Conservation (phyloP, 2,888 invertebrate species). For the Pasiphila rectangulata region DNA sequence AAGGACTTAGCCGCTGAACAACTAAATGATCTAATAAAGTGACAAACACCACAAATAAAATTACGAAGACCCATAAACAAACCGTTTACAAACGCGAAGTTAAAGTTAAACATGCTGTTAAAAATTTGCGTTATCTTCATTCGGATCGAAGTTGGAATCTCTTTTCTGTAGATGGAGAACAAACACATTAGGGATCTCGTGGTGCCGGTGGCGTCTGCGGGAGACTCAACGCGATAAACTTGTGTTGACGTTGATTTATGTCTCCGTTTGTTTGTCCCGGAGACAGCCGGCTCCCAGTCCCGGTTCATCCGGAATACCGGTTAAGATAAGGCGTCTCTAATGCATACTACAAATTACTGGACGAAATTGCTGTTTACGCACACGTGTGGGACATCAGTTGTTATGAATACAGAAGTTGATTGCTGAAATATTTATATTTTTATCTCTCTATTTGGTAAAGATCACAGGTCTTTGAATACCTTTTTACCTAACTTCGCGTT, state of each 20-base stretch:
- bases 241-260: constrained; percentile 77
- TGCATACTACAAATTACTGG: constrained; percentile 68
- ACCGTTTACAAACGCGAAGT: constrained; percentile 43
- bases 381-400: constrained; percentile 37
- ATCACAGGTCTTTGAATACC: too few relatives aligned
- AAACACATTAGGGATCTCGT: constrained; percentile 68
- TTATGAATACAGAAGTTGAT: neutral
- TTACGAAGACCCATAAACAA: too few relatives aligned
- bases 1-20: too few relatives aligned
- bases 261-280: constrained; percentile 74
- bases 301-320: constrained; percentile 61
- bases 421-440: neutral
- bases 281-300: constrained; percentile 56
- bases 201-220: constrained; percentile 25
- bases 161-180: constrained; percentile 51
- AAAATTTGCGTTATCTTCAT: constrained; percentile 39
- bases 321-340: constrained; percentile 65
- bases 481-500: too few relatives aligned
- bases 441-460: too few relatives aligned
- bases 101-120: constrained; percentile 7
- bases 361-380: constrained; percentile 57
- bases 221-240: constrained; percentile 65
- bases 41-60: too few relatives aligned
- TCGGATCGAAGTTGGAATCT: constrained; percentile 44
- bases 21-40: too few relatives aligned